phyloP scores from a whole-genome alignment of 2,113 vertebrate genomes.

The Cyprinodon variegatus region DNA sequence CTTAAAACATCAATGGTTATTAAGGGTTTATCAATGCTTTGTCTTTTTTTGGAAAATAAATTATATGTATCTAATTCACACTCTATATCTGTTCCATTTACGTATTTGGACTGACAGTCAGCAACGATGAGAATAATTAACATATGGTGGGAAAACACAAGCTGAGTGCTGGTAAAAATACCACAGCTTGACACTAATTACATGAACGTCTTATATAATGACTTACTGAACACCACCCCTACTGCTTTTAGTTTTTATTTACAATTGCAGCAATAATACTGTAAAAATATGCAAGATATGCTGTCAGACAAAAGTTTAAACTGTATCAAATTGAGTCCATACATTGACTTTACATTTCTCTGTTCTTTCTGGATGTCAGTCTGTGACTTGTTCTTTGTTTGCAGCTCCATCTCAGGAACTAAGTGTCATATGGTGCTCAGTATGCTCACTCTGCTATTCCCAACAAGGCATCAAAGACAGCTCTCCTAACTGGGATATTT shows the following conservation, averaged over 20 bases:
- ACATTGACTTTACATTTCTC: conserved; percentile 1
- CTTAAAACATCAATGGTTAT: not conserved
- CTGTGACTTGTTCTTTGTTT: conserved; percentile 5
- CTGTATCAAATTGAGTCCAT: not conserved
- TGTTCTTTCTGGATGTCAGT: not conserved
- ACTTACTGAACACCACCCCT: not conserved
- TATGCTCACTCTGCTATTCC: conserved; percentile 44
- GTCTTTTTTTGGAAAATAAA: not conserved
- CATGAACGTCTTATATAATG: not conserved
- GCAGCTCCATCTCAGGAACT: conserved; percentile 28
- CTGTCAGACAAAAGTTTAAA: not conserved
- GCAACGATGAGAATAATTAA: conserved; percentile 1
- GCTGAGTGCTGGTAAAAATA: not conserved
- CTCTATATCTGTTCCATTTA: not conserved
- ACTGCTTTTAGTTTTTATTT: not conserved
- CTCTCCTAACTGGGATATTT: conserved; percentile 55
- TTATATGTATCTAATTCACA: not conserved
- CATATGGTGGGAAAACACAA: conserved; percentile 21
- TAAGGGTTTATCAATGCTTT: no score
- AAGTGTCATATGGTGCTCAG: conserved; percentile 61
- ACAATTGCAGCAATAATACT: not conserved
- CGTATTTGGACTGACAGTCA: not conserved
- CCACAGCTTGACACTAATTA: not conserved
- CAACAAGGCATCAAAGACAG: conserved; percentile 56
- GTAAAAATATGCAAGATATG: not conserved